These are phyloP conservation scores for Drosophila maculinotata DNA, from an alignment of 2,888 invertebrate genomes.

Conservation along the genomic window DNA sequence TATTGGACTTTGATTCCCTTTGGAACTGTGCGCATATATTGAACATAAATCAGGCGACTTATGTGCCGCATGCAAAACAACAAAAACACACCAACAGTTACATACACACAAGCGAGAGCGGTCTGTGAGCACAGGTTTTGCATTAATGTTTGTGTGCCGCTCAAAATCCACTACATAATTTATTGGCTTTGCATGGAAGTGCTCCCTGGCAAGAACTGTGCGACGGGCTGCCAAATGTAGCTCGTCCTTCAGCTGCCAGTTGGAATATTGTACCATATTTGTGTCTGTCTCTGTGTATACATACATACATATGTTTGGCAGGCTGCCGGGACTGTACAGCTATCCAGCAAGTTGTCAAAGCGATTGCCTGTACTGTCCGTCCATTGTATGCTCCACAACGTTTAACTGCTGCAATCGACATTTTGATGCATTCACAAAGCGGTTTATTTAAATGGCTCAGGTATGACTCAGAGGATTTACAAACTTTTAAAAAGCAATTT, in stretches of 20 bases:
- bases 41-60: slow-evolving; percentile 77
- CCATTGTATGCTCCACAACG: slow-evolving; percentile 35
- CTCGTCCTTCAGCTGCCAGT: slow-evolving; percentile 57
- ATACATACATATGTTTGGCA: slow-evolving; percentile 5
- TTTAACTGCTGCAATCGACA: slow-evolving; percentile 45
- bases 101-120: slow-evolving; percentile 1
- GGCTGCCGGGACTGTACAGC: slow-evolving; percentile 2
- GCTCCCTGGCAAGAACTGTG: slow-evolving; percentile 48
- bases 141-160: slow-evolving; percentile 39
- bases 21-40: slow-evolving; percentile 58
- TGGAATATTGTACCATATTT: slow-evolving; percentile 52
- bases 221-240: slow-evolving; percentile 52
- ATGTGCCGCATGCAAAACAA: slow-evolving; percentile 56
- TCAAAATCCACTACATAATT: slow-evolving; percentile 77
- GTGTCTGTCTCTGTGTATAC: slow-evolving; percentile 14
- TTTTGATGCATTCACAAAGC: slow-evolving; percentile 29
- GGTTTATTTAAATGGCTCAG: slow-evolving; percentile 45
- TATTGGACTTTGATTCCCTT: slow-evolving; percentile 52
- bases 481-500: slow-evolving; percentile 7
- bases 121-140: slow-evolving; percentile 37
- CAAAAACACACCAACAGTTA: slow-evolving; percentile 11
- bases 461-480: slow-evolving; percentile 12
- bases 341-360: slow-evolving; percentile 60
- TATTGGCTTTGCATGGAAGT: slow-evolving; percentile 69
- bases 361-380: slow-evolving; percentile 47